Base-by-base conservation (phyloP, 2,888 invertebrate genomes). In the Acanthosoma haemorrhoidale region DNA sequence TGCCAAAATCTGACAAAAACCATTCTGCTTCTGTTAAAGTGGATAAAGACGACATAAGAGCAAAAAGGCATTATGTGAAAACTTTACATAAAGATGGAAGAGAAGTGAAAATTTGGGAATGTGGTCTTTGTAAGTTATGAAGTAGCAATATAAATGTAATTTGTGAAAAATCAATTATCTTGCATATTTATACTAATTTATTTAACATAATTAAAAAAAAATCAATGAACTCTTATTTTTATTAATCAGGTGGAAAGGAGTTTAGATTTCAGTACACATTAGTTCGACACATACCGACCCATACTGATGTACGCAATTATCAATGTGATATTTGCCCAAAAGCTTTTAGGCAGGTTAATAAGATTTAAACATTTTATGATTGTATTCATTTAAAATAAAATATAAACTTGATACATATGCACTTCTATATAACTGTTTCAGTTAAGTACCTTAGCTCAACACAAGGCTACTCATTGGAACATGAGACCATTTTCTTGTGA, bases 181-280 rank as follows among this genome's bases (percentile, higher is more conserved):
- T n/a, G n/a, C n/a, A n/a, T n/a, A n/a, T n/a, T n/a, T n/a, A n/a
- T 39, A 39, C 18, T 16, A 39, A 16, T 16, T 15, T 39, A 9
- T 16, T 16, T 16, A 39, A 9, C 2, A 41, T 18, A 11, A 18
- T 9, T 8, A 16, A 3, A 6, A 4, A 16, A 39, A 39, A 16
- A 3, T 1, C 13, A 18, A 4, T 41, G 4, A 2, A 58, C 2
- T 58, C 41, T 21, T 34, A 6, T 34, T 4, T 51, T 66, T 63
- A 69, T n/a, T 60, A 74, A 76, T 57, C 76, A 89, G 89, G 89
- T 79, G 82, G 85, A 21, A 86, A 89, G 69, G 88, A 89, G 77
- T 90, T 90, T 79, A 86, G 87, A 67, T 90, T 90, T 78, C 89
- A 89, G 76, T 90, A 90, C 77, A 89, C 89, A 0, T 78, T 90